These are phyloP conservation scores for Sebastes minor DNA, from an alignment of 2,797 vertebrate species.

Conservation along the genomic window DNA sequence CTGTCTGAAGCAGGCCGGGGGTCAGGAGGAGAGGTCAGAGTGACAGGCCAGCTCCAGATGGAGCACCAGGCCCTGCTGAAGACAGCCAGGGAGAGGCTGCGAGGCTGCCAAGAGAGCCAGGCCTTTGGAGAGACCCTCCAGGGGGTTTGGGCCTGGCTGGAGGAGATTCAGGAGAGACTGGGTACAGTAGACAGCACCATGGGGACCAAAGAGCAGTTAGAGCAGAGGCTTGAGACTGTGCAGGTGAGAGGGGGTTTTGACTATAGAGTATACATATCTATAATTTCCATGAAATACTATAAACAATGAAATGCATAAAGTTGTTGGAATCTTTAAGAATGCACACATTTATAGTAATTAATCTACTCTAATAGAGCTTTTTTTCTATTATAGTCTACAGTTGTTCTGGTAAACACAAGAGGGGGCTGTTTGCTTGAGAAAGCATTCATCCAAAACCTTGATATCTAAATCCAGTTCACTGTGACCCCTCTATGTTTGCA, in stretches of 20 bases:
- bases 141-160: conserved; percentile 91
- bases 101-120: conserved; percentile 90
- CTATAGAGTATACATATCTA: not conserved
- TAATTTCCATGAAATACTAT: not conserved
- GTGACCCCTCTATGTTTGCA: conserved; percentile 39
- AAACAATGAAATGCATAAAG: not conserved
- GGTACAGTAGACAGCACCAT: conserved; percentile 87
- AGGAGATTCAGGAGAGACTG: conserved; percentile 88
- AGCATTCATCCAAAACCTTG: not conserved
- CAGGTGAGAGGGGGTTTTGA: conserved; percentile 83
- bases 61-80: conserved; percentile 89
- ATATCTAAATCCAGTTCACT: not conserved
- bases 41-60: conserved; percentile 86
- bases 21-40: conserved; percentile 85
- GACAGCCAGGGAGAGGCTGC: conserved; percentile 85
- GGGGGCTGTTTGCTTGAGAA: conserved; percentile 52
- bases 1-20: conserved; percentile 87
- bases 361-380: not conserved
- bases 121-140: conserved; percentile 90
- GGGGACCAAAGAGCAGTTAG: conserved; percentile 89
- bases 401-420: conserved; percentile 57
- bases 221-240: conserved; percentile 87
- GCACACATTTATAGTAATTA: not conserved
- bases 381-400: not conserved
- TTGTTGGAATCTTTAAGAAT: not conserved